phyloP scores from a whole-genome alignment of 1,140 invertebrate species.

The Heliothis virescens region DNA sequence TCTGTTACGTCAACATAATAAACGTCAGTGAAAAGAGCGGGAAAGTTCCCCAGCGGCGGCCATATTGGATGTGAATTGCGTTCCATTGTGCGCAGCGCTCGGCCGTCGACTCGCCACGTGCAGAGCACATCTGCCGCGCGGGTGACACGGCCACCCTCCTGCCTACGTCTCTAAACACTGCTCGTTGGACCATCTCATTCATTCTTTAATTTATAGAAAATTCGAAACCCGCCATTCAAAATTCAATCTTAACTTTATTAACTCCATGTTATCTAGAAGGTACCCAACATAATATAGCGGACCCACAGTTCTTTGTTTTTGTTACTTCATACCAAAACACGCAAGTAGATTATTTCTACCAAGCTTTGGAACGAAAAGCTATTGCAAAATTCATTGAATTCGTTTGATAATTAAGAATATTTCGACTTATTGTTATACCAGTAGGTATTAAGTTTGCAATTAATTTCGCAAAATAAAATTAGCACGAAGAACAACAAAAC shows the following conservation, averaged over 20 bases:
- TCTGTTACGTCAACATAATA: constrained; percentile 49
- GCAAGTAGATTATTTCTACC: not conserved
- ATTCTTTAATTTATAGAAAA: constrained; percentile 19
- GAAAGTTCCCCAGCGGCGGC: constrained; percentile 76
- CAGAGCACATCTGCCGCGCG: constrained; percentile 81
- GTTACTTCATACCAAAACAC: not conserved
- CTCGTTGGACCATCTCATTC: constrained; percentile 35
- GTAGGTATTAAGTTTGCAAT: constrained; percentile 20
- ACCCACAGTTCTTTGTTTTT: not conserved
- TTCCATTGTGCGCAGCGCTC: constrained; percentile 77
- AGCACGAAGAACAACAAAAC: constrained; percentile 73
- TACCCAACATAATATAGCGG: not conserved
- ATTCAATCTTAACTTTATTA: constrained; percentile 9
- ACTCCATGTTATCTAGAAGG: not conserved
- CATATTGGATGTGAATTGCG: constrained; percentile 73
- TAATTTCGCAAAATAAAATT: constrained; percentile 57
- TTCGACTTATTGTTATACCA: constrained; percentile 15
- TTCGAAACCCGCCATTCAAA: not conserved
- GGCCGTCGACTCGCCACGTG: constrained; percentile 72
- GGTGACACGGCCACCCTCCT: constrained; percentile 72
- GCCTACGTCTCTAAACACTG: constrained; percentile 41
- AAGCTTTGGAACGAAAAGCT: not conserved
- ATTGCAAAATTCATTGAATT: not conserved
- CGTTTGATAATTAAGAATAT: not conserved
- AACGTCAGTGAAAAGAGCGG: constrained; percentile 75